Evolutionary conservation across 2,113 vertebrate genomes (phyloP), one percentile per base, ranked within the genome.

Genomic region (Cyprinodon tularosa): DNA sequence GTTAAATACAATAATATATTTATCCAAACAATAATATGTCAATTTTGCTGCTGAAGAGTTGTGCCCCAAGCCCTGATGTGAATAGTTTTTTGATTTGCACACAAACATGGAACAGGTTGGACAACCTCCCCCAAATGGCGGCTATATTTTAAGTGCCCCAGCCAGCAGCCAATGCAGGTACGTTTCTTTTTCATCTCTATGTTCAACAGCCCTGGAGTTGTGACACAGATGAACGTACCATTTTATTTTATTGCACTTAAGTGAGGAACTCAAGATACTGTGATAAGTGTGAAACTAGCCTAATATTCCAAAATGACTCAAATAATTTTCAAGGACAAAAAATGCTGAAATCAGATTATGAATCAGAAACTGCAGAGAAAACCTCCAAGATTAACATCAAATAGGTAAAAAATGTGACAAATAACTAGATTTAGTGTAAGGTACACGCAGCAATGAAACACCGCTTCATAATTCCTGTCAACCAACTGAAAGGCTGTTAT

Each of bases 401-500:
- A 42, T 12, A 48, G 47, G 9, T 47, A 47, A 6, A 38, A 22
- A 36, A 22, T 74, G 39, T 44, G 38, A 36, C 66, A 70, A 69
- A 3, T 36, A 12, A 12, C 48, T 14, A 15, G 50, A 39, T 64
- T 10, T 59, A 47, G 36, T 67, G 36, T 53, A 68, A 37, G 29
- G 3, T 48, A 42, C 59, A 77, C 66, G 47, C n/a, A n/a, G 17
- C 48, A 12, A 1, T 48, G 29, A 74, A 63, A 15, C 71, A 74
- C 11, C 15, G 38, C 39, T 74, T 12, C 6, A 44, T 62, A 44
- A 72, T 77, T 12, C 62, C 50, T 69, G 68, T 82, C 72, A 81
- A 37, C 47, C 20, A 53, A 74, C 57, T 78, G 70, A 87, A 86
- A 85, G 29, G 38, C 45, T 53, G 22, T 15, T 71, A 79, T 73